A percentile compares a stretch with the other conserved stretches of the same genome.
These are phyloP conservation scores for Lethrus apterus DNA, from an alignment of 1,140 invertebrate species.

Conservation along the genomic window DNA sequence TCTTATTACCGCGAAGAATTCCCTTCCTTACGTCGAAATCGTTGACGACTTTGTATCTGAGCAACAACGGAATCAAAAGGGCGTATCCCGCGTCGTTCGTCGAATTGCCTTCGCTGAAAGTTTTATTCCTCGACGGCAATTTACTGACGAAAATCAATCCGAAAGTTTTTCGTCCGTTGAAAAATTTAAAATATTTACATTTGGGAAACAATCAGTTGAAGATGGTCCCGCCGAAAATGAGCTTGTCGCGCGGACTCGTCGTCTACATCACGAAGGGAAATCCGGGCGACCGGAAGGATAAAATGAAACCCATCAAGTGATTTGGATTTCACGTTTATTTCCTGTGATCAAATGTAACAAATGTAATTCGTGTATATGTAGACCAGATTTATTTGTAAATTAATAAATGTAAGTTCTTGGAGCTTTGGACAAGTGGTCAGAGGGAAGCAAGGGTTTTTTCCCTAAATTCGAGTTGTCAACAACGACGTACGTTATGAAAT, in stretches of 20 bases:
- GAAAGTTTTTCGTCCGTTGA: conserved; percentile 23
- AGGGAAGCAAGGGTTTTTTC: no score
- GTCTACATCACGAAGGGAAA: conserved; percentile 15
- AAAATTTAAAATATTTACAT: conserved; percentile 30
- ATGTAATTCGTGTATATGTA: no score
- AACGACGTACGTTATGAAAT: no score
- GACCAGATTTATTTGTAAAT: no score
- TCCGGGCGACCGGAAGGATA: neutral
- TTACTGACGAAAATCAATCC: conserved; percentile 21
- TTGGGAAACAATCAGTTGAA: conserved; percentile 27
- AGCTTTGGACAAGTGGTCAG: no score
- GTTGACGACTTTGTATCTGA: conserved; percentile 27
- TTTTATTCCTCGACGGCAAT: conserved; percentile 33
- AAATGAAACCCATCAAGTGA: neutral
- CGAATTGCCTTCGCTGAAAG: conserved; percentile 25
- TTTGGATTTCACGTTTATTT: no score
- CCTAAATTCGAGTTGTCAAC: no score
- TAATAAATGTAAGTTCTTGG: no score
- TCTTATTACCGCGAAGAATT: conserved; percentile 23
- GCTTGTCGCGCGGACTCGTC: neutral
- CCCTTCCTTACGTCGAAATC: conserved; percentile 24
- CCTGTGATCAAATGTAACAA: no score
- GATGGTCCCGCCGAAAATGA: conserved; percentile 22
- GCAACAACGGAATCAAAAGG: conserved; percentile 27
- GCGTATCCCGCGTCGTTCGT: conserved; percentile 24